Evolutionary conservation across 2,113 vertebrate species (phyloP), one percentile per base, ranked within the genome.

Genomic region (Tetrao urogallus): DNA sequence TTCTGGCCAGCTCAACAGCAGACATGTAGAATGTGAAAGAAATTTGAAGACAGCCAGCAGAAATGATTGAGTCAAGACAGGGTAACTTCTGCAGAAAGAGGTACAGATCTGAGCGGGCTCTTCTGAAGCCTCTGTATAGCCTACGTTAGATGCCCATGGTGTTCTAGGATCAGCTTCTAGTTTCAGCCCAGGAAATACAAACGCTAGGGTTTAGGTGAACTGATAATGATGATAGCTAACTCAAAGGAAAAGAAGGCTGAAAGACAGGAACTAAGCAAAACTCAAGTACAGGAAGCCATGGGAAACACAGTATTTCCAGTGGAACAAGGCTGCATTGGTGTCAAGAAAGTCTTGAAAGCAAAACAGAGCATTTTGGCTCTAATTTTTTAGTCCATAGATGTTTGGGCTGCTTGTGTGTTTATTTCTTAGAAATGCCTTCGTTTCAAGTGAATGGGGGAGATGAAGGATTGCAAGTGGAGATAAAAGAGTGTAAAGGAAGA

Each of bases 11-110:
- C 54, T 92, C 78, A 71, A 24, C 60, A 86, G 67, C 75, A 89
- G 86, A 80, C 92, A 86, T 85, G 67, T 91, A 82, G 73, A 63
- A 85, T 82, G 56, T 85, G 87, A 73, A 60, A 82, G 60, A 82
- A 91, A 92, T 96, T 95, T 24, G 76, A 67, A 91, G 74, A 40
- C 21, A 24, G 57, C 40, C 50, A 64, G 38, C 40, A 87, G 25
- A 58, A 89, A 56, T 45, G 13, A 75, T 66, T 7, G 50, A 73
- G 64, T 32, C 14, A 72, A 74, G 83, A 42, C 9, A 69, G 28
- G 47, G 57, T 1, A 30, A 50, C n/a, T 82, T 36, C 80, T 86
- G 70, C 74, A 87, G 90, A 32, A 47, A 30, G 36, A 22, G 13
- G 20, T 56, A 28, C 1, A 74, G 78, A 28, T 34, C 19, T 21